Evolutionary conservation across 2,888 invertebrate species (phyloP).

Genomic region (Cyrtodaria siliqua): DNA sequence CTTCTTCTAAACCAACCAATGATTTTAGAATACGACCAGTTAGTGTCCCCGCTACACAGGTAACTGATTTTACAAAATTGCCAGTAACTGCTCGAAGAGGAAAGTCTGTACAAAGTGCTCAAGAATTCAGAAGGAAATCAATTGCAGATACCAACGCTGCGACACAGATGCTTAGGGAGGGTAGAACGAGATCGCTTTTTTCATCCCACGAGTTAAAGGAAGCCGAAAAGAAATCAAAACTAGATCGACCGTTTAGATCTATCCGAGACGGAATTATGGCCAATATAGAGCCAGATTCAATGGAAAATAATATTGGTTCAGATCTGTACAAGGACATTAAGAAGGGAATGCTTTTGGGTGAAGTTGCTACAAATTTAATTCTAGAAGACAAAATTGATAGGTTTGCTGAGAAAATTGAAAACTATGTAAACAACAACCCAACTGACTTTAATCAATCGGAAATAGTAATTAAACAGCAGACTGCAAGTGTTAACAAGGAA

Average conservation of each 20-base stretch:
- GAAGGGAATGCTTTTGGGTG: slow-evolving; percentile 74
- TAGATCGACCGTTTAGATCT: slow-evolving; percentile 50
- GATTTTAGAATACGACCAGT: slow-evolving; percentile 29
- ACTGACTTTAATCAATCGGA: slow-evolving; percentile 29
- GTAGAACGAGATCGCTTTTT: slow-evolving; percentile 65
- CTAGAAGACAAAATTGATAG: slow-evolving; percentile 72
- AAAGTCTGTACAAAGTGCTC: slow-evolving; percentile 6
- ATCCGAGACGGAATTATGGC: slow-evolving; percentile 43
- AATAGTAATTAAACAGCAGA: neutral
- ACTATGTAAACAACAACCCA: slow-evolving; percentile 66
- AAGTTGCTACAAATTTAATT: slow-evolving; percentile 64
- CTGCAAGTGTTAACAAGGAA: neutral
- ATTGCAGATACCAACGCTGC: slow-evolving; percentile 27
- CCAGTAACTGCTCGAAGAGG: too few relatives aligned
- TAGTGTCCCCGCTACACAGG: slow-evolving; percentile 35
- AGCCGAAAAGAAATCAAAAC: slow-evolving; percentile 54
- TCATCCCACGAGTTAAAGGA: slow-evolving; percentile 70
- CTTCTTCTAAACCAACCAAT: neutral
- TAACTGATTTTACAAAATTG: slow-evolving; percentile 14
- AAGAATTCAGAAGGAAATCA: slow-evolving; percentile 38
- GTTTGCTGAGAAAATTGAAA: slow-evolving; percentile 71
- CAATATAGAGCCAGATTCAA: slow-evolving; percentile 56
- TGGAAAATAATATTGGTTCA: slow-evolving; percentile 74
- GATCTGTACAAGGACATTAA: slow-evolving; percentile 76
- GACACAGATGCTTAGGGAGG: slow-evolving; percentile 35